These are phyloP conservation scores for Dendrolimus punctatus DNA, from an alignment of 1,140 invertebrate species.

Conservation along the genomic window DNA sequence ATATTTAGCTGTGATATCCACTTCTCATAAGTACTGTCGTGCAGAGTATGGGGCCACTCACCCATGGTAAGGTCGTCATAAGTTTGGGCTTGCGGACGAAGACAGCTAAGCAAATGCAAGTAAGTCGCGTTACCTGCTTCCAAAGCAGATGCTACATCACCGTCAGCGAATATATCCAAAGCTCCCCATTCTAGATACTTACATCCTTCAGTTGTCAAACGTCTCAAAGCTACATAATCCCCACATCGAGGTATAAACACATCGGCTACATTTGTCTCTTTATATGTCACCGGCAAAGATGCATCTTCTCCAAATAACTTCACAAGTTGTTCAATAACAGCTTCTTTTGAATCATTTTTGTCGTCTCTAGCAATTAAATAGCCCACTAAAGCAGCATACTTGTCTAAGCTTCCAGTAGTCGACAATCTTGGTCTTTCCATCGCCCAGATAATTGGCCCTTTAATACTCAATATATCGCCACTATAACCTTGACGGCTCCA, in stretches of 20 bases:
- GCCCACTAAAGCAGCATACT: conserved; percentile 37
- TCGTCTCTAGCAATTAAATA: conserved; percentile 34
- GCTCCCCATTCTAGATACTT: conserved; percentile 48
- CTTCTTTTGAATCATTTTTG: conserved; percentile 26
- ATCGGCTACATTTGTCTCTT: conserved; percentile 41
- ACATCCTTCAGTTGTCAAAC: conserved; percentile 20
- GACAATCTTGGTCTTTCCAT: conserved; percentile 46
- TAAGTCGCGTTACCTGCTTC: conserved; percentile 55
- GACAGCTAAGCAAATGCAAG: conserved; percentile 38
- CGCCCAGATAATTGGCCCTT: conserved; percentile 57
- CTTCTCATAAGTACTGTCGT: conserved; percentile 18
- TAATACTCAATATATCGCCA: conserved; percentile 53
- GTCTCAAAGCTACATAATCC: conserved; percentile 40
- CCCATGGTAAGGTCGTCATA: conserved; percentile 37
- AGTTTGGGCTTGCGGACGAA: conserved; percentile 54
- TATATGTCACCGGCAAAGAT: conserved; percentile 34
- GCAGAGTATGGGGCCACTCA: conserved; percentile 32
- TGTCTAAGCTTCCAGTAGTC: conserved; percentile 28
- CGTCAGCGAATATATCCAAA: conserved; percentile 52
- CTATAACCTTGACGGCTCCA: conserved; percentile 47
- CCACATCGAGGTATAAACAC: conserved; percentile 47
- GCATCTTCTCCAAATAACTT: conserved; percentile 50
- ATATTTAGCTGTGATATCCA: conserved; percentile 35
- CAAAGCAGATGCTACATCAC: conserved; percentile 47
- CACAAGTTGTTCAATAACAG: conserved; percentile 45